Evolutionary conservation across 2,113 vertebrate species (phyloP).

Genomic region (Dasyurus viverrinus): DNA sequence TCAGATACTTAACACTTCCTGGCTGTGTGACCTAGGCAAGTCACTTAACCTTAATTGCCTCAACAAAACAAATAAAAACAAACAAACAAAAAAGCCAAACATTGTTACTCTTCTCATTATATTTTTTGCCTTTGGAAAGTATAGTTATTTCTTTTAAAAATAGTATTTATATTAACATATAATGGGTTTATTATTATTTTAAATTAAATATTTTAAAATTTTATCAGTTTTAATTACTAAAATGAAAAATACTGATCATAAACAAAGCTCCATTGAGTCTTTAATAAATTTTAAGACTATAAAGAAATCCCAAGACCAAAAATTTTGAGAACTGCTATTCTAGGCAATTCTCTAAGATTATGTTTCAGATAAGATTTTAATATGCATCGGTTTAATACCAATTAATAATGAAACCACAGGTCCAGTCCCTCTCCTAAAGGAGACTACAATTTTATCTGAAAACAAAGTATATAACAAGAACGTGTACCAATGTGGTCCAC

Average conservation of each 20-base stretch:
- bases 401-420: too few relatives aligned
- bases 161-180: not conserved
- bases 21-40: too few relatives aligned
- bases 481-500: not conserved
- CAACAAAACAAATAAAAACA: too few relatives aligned
- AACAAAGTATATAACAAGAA: not conserved
- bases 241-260: not conserved
- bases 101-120: not conserved
- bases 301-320: not conserved
- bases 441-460: not conserved
- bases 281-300: not conserved
- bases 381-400: not conserved
- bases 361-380: not conserved
- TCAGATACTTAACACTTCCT: too few relatives aligned
- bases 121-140: not conserved
- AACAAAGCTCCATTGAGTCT: not conserved
- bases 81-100: too few relatives aligned
- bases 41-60: too few relatives aligned
- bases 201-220: not conserved
- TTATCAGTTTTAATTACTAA: not conserved
- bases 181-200: not conserved
- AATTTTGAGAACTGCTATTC: not conserved
- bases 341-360: not conserved
- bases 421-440: not conserved
- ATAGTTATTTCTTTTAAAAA: not conserved